These are phyloP conservation scores for Ceramica pisi DNA, from an alignment of 2,888 invertebrate species.

Conservation along the genomic window DNA sequence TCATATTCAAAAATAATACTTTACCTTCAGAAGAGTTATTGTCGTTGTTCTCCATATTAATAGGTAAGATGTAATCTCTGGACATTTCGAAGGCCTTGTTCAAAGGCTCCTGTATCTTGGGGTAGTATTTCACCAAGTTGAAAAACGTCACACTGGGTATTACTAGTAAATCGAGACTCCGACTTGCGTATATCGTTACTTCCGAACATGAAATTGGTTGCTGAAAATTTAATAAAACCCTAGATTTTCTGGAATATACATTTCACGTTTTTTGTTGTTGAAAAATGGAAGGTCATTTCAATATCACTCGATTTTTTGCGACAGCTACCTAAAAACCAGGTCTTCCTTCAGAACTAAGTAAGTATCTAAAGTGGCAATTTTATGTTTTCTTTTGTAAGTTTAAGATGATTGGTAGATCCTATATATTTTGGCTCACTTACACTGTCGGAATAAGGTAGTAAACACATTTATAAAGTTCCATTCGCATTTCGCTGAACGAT, in stretches of 20 bases:
- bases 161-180: constrained; percentile 84
- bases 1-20: no score
- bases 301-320: background rate
- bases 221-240: constrained; percentile 70
- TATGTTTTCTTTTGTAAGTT: no score
- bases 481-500: no score
- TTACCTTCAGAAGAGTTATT: constrained; percentile 78
- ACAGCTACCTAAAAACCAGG: background rate
- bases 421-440: no score
- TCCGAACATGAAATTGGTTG: constrained; percentile 83
- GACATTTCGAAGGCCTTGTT: constrained; percentile 84
- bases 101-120: constrained; percentile 85
- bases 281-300: background rate
- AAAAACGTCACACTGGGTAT: constrained; percentile 86
- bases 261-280: no score
- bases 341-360: no score
- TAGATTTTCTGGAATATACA: background rate
- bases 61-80: constrained; percentile 86
- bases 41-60: constrained; percentile 78
- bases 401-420: no score
- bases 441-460: no score
- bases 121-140: constrained; percentile 85
- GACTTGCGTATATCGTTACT: constrained; percentile 85
- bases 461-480: no score
- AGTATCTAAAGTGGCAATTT: no score